Conservation (phyloP, 2,888 invertebrate species). For the Piscicola geometra region DNA sequence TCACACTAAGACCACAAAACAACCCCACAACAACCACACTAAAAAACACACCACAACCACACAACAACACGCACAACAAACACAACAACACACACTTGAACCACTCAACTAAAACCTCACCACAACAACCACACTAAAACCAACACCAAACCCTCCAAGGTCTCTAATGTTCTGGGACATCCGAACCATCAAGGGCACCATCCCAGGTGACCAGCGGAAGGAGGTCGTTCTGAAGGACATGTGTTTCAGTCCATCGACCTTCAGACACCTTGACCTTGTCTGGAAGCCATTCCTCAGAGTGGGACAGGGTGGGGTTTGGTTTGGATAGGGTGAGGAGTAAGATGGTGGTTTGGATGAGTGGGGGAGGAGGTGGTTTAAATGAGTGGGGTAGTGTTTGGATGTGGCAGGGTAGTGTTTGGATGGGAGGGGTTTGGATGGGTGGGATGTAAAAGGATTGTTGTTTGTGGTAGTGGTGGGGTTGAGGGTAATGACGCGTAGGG, state of each 20-base stretch:
- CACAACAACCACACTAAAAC: no score
- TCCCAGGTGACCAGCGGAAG: constrained; percentile 43
- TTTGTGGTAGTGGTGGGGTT: no score
- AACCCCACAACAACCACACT: no score
- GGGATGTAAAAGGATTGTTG: no score
- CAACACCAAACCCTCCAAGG: no score
- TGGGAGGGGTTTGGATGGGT: not conserved
- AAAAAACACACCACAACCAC: no score
- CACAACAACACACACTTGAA: no score
- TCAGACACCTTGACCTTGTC: constrained; percentile 53
- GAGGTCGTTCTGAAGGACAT: constrained; percentile 46
- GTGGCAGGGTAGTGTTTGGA: not conserved
- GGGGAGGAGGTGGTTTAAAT: not conserved
- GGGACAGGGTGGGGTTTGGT: not conserved
- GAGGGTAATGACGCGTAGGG: no score
- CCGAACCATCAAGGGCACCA: constrained; percentile 47
- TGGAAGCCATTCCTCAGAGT: constrained; percentile 56
- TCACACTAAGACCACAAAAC: no score
- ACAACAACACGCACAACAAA: no score
- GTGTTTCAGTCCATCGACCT: constrained; percentile 52
- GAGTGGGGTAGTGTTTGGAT: not conserved
- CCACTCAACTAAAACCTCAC: no score
- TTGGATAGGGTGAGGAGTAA: not conserved
- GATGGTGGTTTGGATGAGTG: not conserved
- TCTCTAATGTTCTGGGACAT: constrained; percentile 54